A percentile compares a stretch with the other conserved stretches of the same genome.
These are phyloP conservation scores for Timandra comae DNA, from an alignment of 2,888 invertebrate genomes.

Conservation along the genomic window DNA sequence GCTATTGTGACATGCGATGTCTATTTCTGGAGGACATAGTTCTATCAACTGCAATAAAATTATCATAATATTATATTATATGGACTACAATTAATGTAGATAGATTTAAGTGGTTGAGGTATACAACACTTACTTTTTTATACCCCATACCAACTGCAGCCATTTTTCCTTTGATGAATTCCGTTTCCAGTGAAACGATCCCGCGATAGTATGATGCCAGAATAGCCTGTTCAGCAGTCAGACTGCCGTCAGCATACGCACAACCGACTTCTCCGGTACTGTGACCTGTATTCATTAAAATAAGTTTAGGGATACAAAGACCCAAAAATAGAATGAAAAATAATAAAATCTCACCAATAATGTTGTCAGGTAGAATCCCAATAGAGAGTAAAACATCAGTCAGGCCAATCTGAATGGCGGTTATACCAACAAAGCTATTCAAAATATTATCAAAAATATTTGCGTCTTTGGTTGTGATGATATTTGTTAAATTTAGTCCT, in stretches of 20 bases:
- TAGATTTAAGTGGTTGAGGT: not conserved
- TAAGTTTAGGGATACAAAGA: not conserved
- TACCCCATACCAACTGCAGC: constrained; percentile 86
- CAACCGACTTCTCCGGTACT: constrained; percentile 90
- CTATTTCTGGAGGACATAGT: too few relatives aligned
- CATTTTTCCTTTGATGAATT: constrained; percentile 85
- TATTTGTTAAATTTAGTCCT: too few relatives aligned
- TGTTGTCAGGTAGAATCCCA: constrained; percentile 9
- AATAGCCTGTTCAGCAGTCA: constrained; percentile 89
- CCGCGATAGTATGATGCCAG: constrained; percentile 87
- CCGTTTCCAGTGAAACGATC: constrained; percentile 79
- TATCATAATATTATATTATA: not conserved
- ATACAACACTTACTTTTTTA: constrained; percentile 53
- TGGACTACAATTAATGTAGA: not conserved
- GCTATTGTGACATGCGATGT: too few relatives aligned
- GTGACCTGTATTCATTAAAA: constrained; percentile 42
- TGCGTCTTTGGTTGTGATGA: too few relatives aligned
- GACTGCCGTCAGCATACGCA: constrained; percentile 72
- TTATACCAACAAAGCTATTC: constrained; percentile 33
- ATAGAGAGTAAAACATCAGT: constrained; percentile 12
- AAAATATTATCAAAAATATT: constrained; percentile 80
- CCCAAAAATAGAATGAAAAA: not conserved
- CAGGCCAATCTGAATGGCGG: constrained; percentile 16
- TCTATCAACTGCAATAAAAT: too few relatives aligned
- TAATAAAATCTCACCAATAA: constrained; percentile 13